Conservation (phyloP, 2,888 invertebrate genomes). For the Megalurothrips usitatus region DNA sequence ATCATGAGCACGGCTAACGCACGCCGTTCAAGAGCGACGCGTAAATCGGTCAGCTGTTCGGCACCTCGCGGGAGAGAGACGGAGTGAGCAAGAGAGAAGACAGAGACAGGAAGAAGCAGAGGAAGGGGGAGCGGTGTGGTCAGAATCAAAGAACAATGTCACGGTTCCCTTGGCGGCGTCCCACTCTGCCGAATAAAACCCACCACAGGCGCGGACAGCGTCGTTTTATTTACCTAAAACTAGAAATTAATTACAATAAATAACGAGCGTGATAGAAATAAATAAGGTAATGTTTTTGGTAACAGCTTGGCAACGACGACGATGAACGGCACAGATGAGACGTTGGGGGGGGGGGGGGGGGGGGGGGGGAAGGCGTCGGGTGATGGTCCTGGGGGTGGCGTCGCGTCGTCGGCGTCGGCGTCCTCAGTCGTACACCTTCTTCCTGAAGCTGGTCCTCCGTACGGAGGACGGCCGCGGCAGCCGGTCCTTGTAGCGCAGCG, state of each 20-base stretch:
- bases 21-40: not conserved
- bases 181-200: no score
- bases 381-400: not conserved
- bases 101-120: no score
- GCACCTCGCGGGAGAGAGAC: not conserved
- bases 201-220: no score
- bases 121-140: not conserved
- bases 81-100: no score
- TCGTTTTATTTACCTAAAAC: not conserved
- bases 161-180: not conserved
- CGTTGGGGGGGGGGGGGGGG: no score
- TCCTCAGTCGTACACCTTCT: not conserved
- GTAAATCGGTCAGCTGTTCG: no score
- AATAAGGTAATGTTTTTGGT: not conserved
- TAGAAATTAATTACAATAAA: not conserved
- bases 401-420: not conserved
- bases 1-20: no score
- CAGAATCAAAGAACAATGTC: not conserved
- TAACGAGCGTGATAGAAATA: not conserved
- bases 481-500: slow-evolving; percentile 21
- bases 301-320: not conserved
- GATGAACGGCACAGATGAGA: no score
- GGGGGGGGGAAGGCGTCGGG: no score
- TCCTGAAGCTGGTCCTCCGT: slow-evolving; percentile 1
- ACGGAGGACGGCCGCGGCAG: not conserved